Percentiles rank a stretch among this genome's conserved stretches.
Evolutionary conservation across 1,140 invertebrate species (phyloP).

Genomic region (Chironomus striatipennis): DNA sequence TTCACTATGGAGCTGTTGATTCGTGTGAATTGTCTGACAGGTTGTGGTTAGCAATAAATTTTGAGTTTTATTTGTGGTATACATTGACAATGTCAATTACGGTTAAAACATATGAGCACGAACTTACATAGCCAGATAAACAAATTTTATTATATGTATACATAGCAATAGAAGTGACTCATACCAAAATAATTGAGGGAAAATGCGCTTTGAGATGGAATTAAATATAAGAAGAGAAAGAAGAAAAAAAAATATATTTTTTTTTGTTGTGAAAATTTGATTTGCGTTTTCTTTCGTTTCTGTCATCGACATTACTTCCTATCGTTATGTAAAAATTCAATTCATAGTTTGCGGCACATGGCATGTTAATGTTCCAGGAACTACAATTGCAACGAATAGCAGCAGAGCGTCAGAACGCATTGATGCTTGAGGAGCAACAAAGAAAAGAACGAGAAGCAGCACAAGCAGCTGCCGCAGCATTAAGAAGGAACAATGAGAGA

Average conservation of each 20-base stretch:
- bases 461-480: constrained; percentile 54
- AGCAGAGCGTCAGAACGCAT: constrained; percentile 52
- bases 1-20: no score
- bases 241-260: not conserved
- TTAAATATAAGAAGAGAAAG: no score
- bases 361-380: constrained; percentile 50
- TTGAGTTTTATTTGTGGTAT: no score
- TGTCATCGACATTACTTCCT: constrained; percentile 24
- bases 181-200: no score
- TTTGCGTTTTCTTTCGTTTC: constrained; percentile 25
- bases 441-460: constrained; percentile 49
- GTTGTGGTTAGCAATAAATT: no score
- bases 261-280: not conserved
- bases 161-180: not conserved
- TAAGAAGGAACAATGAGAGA: constrained; percentile 80
- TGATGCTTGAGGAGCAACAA: constrained; percentile 38
- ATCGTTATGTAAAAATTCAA: constrained; percentile 18
- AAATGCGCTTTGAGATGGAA: no score
- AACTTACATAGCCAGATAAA: not conserved
- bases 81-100: no score
- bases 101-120: no score
- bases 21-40: no score
- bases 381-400: constrained; percentile 74
- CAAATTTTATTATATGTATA: constrained; percentile 26
- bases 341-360: constrained; percentile 41